Evolutionary conservation across 2,113 vertebrate genomes (phyloP).

Genomic region (Trachemys scripta): DNA sequence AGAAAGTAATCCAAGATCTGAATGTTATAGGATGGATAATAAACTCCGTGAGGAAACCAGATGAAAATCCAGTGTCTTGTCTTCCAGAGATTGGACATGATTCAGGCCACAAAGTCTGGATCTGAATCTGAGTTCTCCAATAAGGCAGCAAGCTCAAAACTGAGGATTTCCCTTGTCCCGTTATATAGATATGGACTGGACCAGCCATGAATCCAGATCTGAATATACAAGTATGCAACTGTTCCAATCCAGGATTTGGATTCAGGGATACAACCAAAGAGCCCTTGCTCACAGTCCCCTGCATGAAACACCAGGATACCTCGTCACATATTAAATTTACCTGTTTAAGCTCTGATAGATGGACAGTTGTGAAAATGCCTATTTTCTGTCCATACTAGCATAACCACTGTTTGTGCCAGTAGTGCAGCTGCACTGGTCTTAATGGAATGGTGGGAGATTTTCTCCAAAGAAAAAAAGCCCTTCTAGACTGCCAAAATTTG

Average conservation of each 20-base stretch:
- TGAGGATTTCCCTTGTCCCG: neutral
- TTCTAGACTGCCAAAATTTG: neutral
- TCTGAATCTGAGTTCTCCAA: neutral
- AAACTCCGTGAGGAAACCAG: neutral
- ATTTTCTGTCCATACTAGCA: fast-evolving
- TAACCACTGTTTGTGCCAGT: neutral
- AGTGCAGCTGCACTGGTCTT: neutral
- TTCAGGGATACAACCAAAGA: neutral
- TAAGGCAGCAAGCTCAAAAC: neutral
- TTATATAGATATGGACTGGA: neutral
- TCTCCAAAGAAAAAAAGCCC: neutral
- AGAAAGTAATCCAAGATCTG: neutral
- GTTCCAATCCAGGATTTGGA: neutral
- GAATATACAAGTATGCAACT: neutral
- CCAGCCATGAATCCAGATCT: neutral
- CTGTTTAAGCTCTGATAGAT: neutral
- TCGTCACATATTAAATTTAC: neutral
- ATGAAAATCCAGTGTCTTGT: neutral
- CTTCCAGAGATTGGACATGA: neutral
- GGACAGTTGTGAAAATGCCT: fast-evolving
- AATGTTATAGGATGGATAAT: neutral
- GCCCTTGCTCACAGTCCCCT: fast-evolving
- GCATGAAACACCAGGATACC: fast-evolving
- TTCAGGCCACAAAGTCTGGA: neutral
- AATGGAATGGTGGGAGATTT: neutral